These are phyloP conservation scores for Euclidia mi DNA, from an alignment of 2,888 invertebrate species.

Conservation along the genomic window DNA sequence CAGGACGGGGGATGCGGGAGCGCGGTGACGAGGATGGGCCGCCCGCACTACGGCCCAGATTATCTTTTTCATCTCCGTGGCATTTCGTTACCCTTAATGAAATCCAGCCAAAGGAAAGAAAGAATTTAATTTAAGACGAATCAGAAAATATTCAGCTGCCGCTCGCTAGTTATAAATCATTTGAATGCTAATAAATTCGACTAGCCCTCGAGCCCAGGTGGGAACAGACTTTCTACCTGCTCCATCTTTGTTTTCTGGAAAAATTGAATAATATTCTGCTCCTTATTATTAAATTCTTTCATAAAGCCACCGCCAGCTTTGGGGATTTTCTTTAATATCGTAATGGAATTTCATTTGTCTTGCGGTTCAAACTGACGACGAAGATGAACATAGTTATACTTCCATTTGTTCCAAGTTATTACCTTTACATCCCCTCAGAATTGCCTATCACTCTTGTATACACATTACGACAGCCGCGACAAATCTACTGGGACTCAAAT, in stretches of 20 bases:
- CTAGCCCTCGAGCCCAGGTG: constrained; percentile 84
- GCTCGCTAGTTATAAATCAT: constrained; percentile 89
- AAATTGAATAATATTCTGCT: constrained; percentile 86
- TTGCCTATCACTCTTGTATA: constrained; percentile 53
- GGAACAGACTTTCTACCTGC: constrained; percentile 84
- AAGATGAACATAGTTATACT: constrained; percentile 65
- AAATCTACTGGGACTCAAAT: constrained; percentile 44
- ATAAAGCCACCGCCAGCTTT: constrained; percentile 83
- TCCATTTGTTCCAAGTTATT: constrained; percentile 55
- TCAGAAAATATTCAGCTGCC: constrained; percentile 89
- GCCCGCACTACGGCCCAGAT: constrained; percentile 65
- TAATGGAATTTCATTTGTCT: constrained; percentile 86
- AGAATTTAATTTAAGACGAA: constrained; percentile 90
- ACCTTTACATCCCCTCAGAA: constrained; percentile 51
- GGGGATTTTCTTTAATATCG: constrained; percentile 85
- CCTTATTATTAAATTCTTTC: constrained; percentile 87
- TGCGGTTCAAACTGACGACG: constrained; percentile 66
- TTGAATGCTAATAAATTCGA: constrained; percentile 90
- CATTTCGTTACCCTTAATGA: constrained; percentile 88
- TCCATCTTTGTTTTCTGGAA: constrained; percentile 85
- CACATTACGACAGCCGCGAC: constrained; percentile 37
- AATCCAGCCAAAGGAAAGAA: constrained; percentile 89
- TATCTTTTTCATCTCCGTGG: constrained; percentile 85
- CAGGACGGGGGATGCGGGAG: constrained; percentile 35
- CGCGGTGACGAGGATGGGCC: constrained; percentile 15